phyloP scores from a whole-genome alignment of 2,888 invertebrate species.

The Synergus japonicus region DNA sequence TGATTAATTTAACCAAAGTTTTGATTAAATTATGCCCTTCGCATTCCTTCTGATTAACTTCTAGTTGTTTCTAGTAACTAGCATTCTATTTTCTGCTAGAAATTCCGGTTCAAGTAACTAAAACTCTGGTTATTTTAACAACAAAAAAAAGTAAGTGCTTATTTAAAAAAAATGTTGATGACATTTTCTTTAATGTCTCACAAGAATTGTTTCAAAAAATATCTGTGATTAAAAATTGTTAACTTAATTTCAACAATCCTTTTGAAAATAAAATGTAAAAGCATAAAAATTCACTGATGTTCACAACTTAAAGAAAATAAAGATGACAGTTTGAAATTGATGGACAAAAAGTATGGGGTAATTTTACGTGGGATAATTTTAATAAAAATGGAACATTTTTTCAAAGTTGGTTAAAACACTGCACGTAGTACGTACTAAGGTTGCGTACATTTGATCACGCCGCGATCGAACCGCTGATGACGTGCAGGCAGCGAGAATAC shows the following conservation, averaged over 20 bases:
- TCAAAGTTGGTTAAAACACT: background rate
- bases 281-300: background rate
- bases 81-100: no score
- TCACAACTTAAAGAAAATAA: background rate
- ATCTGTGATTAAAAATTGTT: background rate
- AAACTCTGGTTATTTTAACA: no score
- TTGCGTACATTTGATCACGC: constrained; percentile 21
- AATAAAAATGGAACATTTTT: background rate
- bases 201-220: background rate
- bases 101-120: no score
- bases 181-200: background rate
- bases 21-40: no score
- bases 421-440: constrained; percentile 1
- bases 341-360: background rate
- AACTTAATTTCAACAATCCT: background rate
- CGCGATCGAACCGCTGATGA: constrained; percentile 45
- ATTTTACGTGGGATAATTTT: background rate
- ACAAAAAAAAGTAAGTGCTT: no score
- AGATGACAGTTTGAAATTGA: background rate
- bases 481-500: constrained; percentile 51
- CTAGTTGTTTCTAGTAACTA: no score
- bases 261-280: background rate
- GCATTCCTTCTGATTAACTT: no score
- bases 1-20: no score
- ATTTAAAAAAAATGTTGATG: no score